These are phyloP conservation scores for Noctua fimbriata DNA, from an alignment of 2,888 invertebrate species.

Conservation along the genomic window DNA sequence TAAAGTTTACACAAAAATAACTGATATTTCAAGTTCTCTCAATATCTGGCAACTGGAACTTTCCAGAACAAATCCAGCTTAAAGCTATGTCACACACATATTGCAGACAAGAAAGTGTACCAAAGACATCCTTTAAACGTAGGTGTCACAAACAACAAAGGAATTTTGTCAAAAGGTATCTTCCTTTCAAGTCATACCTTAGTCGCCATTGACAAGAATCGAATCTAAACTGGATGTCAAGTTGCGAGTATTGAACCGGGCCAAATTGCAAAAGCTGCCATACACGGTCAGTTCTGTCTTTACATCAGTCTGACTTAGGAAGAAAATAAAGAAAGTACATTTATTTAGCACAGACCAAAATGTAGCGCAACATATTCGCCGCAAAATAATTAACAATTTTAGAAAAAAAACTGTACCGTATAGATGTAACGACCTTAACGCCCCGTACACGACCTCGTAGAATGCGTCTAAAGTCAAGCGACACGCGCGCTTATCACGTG, in stretches of 20 bases:
- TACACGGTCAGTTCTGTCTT: not conserved
- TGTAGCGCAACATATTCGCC: not conserved
- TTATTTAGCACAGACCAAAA: not conserved
- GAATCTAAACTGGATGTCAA: not conserved
- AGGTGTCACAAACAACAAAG: slow-evolving; percentile 15
- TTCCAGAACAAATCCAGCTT: not conserved
- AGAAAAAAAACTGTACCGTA: too few species aligned
- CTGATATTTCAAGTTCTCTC: not conserved
- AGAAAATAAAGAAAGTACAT: not conserved
- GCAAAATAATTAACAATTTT: not conserved
- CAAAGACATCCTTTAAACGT: not conserved
- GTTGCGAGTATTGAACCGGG: not conserved
- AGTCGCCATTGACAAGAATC: slow-evolving; percentile 11
- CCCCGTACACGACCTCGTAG: too few species aligned
- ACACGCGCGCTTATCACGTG: too few species aligned
- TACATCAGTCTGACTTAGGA: not conserved
- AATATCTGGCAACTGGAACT: not conserved
- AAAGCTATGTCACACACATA: not conserved
- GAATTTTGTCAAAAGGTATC: slow-evolving; percentile 26
- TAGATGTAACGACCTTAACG: too few species aligned
- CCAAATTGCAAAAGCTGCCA: not conserved
- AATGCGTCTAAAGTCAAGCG: too few species aligned
- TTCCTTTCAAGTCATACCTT: slow-evolving; percentile 4
- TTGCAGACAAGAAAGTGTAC: not conserved
- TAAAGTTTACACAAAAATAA: not conserved